These are phyloP conservation scores for Neomonachus schauinslandi DNA, from an alignment of 2,113 vertebrate genomes.

Conservation along the genomic window DNA sequence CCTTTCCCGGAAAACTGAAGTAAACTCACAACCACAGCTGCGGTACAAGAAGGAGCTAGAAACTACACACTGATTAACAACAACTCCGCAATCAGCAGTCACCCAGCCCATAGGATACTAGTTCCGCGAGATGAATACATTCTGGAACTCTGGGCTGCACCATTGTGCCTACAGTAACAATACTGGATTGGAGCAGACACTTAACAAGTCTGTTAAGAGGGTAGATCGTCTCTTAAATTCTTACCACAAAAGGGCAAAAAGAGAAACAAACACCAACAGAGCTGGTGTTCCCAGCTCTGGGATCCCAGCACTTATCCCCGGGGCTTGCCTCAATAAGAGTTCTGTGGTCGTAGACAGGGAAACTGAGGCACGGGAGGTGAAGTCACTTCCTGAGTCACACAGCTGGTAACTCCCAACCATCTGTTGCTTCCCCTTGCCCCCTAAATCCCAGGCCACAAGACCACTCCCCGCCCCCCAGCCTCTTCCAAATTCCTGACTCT, in stretches of 20 bases:
- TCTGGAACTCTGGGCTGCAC: too few relatives aligned
- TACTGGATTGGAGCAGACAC: background rate
- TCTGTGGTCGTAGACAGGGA: background rate
- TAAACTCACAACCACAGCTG: background rate
- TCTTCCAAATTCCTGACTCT: background rate
- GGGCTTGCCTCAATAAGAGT: background rate
- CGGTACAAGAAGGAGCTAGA: background rate
- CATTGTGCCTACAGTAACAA: background rate
- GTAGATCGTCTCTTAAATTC: background rate
- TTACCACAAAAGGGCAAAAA: background rate
- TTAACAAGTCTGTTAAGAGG: background rate
- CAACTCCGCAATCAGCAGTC: background rate
- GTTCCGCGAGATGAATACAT: background rate
- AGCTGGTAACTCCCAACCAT: background rate
- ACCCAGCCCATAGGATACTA: background rate
- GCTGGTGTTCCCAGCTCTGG: too few relatives aligned
- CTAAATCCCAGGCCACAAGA: background rate
- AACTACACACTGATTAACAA: fast-evolving
- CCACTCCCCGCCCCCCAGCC: background rate
- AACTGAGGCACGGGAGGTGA: background rate
- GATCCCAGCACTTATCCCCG: fast-evolving
- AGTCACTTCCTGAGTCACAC: background rate
- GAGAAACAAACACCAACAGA: background rate
- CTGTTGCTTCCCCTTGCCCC: background rate
- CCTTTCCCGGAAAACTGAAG: background rate